Conservation (phyloP, 2,113 vertebrate genomes). For the Thomomys bottae region DNA sequence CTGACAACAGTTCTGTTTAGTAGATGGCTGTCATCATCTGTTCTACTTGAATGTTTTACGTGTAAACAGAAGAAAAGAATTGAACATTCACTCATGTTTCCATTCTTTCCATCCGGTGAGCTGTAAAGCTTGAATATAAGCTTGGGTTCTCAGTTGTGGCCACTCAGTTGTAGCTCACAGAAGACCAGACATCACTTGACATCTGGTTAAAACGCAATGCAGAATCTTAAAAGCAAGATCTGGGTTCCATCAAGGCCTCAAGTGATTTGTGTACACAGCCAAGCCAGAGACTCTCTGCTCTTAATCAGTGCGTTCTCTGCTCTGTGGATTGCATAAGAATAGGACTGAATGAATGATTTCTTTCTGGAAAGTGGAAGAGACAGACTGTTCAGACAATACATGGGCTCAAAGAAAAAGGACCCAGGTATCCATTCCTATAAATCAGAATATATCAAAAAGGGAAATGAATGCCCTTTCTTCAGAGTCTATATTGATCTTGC, state of each 20-base stretch:
- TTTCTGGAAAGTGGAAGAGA: conserved; percentile 36
- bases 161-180: background rate
- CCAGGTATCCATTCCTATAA: conserved; percentile 9
- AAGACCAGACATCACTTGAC: background rate
- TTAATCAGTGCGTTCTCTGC: conserved; percentile 18
- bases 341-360: conserved; percentile 5
- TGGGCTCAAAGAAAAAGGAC: background rate
- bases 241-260: background rate
- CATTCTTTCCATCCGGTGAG: background rate
- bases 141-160: background rate
- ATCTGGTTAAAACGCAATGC: background rate
- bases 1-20: background rate
- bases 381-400: background rate
- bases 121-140: background rate
- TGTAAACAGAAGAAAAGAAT: background rate
- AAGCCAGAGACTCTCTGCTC: conserved; percentile 24
- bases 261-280: background rate
- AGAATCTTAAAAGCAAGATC: background rate
- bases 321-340: background rate
- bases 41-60: background rate
- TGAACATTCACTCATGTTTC: background rate
- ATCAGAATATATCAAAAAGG: conserved; percentile 2
- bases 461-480: background rate
- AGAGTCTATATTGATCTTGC: background rate
- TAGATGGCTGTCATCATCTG: background rate